phyloP scores from a whole-genome alignment of 2,113 vertebrate genomes.

The Siniperca chuatsi region DNA sequence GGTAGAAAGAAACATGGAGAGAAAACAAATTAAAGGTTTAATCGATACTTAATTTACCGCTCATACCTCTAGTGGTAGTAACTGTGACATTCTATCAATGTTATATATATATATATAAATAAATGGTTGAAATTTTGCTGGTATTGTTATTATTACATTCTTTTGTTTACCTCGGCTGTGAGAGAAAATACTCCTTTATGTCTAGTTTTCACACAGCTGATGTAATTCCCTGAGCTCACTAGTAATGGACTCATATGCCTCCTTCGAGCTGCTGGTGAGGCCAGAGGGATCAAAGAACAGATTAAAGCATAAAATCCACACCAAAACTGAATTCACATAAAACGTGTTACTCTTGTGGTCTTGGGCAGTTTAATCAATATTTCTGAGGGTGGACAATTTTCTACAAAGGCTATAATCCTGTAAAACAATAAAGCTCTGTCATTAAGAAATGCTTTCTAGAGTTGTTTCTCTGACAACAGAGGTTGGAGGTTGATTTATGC shows the following conservation, averaged over 20 bases:
- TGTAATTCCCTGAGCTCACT: slow-evolving; percentile 69
- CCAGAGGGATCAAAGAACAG: slow-evolving; percentile 60
- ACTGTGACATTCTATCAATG: slow-evolving; percentile 77
- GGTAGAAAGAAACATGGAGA: slow-evolving; percentile 62
- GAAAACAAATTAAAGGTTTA: slow-evolving; percentile 74
- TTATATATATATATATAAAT: slow-evolving; percentile 55
- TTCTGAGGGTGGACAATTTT: slow-evolving; percentile 62
- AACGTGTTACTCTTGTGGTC: slow-evolving; percentile 24
- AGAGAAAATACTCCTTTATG: slow-evolving; percentile 64
- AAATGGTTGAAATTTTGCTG: slow-evolving; percentile 44
- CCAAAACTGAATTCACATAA: slow-evolving; percentile 57
- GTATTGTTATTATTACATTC: slow-evolving; percentile 66
- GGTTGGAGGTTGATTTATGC: slow-evolving; percentile 44
- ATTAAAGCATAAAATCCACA: slow-evolving; percentile 67
- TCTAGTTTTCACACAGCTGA: slow-evolving; percentile 58
- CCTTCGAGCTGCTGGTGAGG: slow-evolving; percentile 41
- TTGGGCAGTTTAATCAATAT: slow-evolving; percentile 67
- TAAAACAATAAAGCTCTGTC: slow-evolving; percentile 60
- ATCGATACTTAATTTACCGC: slow-evolving; percentile 82
- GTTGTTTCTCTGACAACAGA: slow-evolving; percentile 43
- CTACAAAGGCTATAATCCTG: slow-evolving; percentile 57
- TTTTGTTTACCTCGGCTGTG: slow-evolving; percentile 59
- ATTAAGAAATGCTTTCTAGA: slow-evolving; percentile 59
- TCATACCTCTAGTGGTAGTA: slow-evolving; percentile 62
- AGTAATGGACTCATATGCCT: slow-evolving; percentile 64